Percentiles rank a stretch among this genome's conserved stretches.
These are phyloP conservation scores for Phodopus roborovskii DNA, from an alignment of 2,113 vertebrate species.

Conservation along the genomic window DNA sequence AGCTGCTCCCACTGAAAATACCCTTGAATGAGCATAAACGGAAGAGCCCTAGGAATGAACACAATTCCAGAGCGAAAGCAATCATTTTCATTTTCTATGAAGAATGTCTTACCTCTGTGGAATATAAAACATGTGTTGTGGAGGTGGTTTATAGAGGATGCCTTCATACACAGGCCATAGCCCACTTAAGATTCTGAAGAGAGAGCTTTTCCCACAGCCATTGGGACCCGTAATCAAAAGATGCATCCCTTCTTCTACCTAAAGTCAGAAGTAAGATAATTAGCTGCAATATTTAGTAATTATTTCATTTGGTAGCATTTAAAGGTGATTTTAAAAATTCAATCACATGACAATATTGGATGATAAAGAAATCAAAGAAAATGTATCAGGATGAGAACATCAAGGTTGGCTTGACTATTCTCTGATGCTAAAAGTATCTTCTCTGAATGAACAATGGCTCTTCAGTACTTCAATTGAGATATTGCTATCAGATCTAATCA, in stretches of 20 bases:
- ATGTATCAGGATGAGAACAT: background rate
- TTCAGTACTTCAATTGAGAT: slow-evolving; percentile 2
- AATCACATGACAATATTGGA: background rate
- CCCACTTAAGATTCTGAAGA: slow-evolving; percentile 98
- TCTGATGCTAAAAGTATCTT: slow-evolving; percentile 33
- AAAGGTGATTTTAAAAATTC: background rate
- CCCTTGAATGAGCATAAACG: background rate
- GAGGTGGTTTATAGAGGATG: slow-evolving; percentile 94
- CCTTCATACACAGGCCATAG: slow-evolving; percentile 98
- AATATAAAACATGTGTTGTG: slow-evolving; percentile 99
- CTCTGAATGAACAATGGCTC: slow-evolving; percentile 19
- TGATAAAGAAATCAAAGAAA: slow-evolving; percentile 39
- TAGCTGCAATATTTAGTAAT: slow-evolving; percentile 47
- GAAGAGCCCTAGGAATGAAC: background rate
- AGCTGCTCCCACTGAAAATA: slow-evolving; percentile 15
- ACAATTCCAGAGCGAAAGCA: slow-evolving; percentile 42
- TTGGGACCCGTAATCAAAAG: slow-evolving; percentile 98
- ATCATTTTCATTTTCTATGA: background rate
- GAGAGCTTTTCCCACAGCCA: slow-evolving; percentile 98
- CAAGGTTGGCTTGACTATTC: background rate
- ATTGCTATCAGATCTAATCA: background rate
- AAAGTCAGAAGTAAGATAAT: slow-evolving; percentile 70
- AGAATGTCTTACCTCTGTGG: slow-evolving; percentile 93
- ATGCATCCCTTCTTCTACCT: slow-evolving; percentile 98
- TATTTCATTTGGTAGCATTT: slow-evolving; percentile 42